These are phyloP conservation scores for Motacilla tschutschensis DNA, from an alignment of 2,113 vertebrate genomes.

Conservation along the genomic window DNA sequence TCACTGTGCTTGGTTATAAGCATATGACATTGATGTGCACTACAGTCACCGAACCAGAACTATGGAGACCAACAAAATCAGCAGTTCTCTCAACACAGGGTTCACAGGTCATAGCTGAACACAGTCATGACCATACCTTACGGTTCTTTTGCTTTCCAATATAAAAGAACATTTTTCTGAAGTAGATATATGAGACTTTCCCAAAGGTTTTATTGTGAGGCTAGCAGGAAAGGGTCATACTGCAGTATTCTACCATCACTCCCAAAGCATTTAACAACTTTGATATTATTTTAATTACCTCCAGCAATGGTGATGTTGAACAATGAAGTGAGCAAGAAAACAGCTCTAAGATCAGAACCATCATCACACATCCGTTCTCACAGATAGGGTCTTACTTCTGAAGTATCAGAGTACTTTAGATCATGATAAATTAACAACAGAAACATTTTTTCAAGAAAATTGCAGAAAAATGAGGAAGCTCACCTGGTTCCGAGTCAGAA, in stretches of 20 bases:
- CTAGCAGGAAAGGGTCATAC: background rate
- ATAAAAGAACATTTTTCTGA: background rate
- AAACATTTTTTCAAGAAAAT: background rate
- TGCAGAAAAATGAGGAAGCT: constrained; percentile 8
- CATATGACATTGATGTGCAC: fast-evolving
- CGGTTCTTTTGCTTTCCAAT: background rate
- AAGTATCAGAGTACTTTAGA: background rate
- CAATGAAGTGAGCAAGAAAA: background rate
- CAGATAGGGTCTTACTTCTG: background rate
- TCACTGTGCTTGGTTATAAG: background rate
- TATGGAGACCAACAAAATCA: background rate
- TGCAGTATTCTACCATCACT: background rate
- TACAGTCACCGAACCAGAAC: background rate
- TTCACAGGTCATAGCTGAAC: background rate
- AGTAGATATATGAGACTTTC: background rate
- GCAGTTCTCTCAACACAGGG: background rate
- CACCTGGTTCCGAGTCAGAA: constrained; percentile 94
- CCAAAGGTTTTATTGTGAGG: background rate
- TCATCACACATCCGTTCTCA: background rate
- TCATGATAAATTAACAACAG: background rate
- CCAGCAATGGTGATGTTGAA: background rate
- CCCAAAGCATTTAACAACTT: background rate
- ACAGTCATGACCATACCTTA: background rate
- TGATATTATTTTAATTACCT: background rate
- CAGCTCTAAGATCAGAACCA: background rate